Evolutionary conservation across 2,113 vertebrate species (phyloP).

Genomic region (Tachysurus fulvidraco): DNA sequence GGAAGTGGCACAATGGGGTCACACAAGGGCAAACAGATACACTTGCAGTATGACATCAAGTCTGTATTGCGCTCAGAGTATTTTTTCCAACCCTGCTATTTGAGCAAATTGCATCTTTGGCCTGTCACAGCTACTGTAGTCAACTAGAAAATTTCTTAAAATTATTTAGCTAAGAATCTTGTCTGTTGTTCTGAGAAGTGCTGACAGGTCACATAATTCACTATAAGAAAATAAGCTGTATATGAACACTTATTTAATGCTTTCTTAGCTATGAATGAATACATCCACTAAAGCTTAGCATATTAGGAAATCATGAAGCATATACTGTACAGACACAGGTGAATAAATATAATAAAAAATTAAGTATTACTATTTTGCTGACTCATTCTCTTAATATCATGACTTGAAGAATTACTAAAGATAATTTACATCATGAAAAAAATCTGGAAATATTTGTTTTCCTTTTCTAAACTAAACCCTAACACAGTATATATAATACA

Average conservation of each 20-base stretch:
- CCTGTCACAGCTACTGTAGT: background rate
- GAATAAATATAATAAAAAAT: too few species aligned
- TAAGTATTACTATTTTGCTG: too few species aligned
- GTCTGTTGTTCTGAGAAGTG: background rate
- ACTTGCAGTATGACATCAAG: background rate
- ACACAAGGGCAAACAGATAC: background rate
- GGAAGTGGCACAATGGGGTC: background rate
- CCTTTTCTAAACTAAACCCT: background rate
- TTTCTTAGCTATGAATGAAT: background rate
- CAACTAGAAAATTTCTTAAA: background rate
- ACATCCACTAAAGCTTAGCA: background rate
- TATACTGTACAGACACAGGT: background rate
- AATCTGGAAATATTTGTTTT: background rate
- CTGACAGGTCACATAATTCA: background rate
- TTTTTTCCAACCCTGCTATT: background rate
- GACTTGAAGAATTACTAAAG: background rate
- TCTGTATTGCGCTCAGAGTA: background rate
- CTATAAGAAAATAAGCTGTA: background rate
- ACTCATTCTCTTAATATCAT: background rate
- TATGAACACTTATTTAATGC: background rate
- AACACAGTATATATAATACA: background rate
- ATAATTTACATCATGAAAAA: background rate
- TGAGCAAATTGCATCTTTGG: background rate
- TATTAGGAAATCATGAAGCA: background rate
- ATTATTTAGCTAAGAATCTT: background rate